Evolutionary conservation across 2,888 invertebrate species (phyloP).

Genomic region (Lasiommata megera): DNA sequence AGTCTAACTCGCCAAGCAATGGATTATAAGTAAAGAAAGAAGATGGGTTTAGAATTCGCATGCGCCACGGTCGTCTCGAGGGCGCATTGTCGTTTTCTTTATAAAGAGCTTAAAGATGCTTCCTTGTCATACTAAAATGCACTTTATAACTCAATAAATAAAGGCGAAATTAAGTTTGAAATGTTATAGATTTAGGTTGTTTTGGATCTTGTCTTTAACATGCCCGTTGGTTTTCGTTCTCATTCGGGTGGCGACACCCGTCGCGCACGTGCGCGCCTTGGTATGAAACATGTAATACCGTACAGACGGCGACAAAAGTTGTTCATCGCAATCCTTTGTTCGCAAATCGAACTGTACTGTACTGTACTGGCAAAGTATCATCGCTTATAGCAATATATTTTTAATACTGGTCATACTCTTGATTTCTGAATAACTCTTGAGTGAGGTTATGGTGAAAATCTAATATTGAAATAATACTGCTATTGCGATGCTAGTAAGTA

Average conservation of each 20-base stretch:
- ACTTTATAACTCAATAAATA: rapidly evolving
- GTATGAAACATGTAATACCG: slow-evolving; percentile 50
- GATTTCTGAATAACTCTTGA: no score
- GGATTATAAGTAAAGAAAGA: slow-evolving; percentile 39
- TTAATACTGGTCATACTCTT: no score
- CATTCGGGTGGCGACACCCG: slow-evolving; percentile 66
- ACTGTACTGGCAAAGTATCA: no score
- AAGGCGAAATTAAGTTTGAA: slow-evolving; percentile 20
- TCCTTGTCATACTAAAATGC: slow-evolving; percentile 16
- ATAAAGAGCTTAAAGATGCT: slow-evolving; percentile 35
- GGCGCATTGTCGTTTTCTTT: slow-evolving; percentile 46
- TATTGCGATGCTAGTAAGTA: no score
- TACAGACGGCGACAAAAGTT: slow-evolving; percentile 31
- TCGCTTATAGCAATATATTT: no score
- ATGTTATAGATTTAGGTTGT: background rate
- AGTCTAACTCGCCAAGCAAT: slow-evolving; percentile 40
- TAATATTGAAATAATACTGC: no score
- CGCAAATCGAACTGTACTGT: slow-evolving; percentile 6
- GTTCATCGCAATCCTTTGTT: slow-evolving; percentile 14
- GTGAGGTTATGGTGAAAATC: no score
- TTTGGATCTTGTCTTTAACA: slow-evolving; percentile 19
- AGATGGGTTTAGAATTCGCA: slow-evolving; percentile 54
- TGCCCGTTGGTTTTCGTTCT: slow-evolving; percentile 57
- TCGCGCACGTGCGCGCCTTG: slow-evolving; percentile 65
- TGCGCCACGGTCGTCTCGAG: slow-evolving; percentile 71